These are phyloP conservation scores for Lymantria dispar DNA, from an alignment of 2,888 invertebrate genomes.

Conservation along the genomic window DNA sequence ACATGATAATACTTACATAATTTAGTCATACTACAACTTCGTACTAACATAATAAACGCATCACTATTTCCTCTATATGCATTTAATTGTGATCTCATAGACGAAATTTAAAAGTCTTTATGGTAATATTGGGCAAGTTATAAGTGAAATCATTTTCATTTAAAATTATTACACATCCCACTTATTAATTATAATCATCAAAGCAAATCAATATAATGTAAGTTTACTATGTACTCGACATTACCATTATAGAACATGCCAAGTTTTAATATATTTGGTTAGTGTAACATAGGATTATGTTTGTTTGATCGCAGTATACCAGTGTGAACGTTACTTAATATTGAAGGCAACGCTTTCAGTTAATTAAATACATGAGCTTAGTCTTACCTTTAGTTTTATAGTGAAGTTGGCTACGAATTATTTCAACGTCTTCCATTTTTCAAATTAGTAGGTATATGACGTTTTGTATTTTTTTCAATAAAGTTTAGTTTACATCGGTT, in stretches of 20 bases:
- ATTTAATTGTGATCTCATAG: conserved; percentile 78
- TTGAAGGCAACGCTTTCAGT: conserved; percentile 35
- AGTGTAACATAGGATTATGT: conserved; percentile 17
- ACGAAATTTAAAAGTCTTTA: conserved; percentile 36
- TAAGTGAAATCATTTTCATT: conserved; percentile 10
- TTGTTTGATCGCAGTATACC: conserved; percentile 24
- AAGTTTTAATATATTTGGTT: conserved; percentile 26
- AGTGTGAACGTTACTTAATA: conserved; percentile 15
- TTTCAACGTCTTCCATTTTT: conserved; percentile 77
- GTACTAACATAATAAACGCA: conserved; percentile 25
- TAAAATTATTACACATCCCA: conserved; percentile 28
- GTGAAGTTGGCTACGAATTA: conserved; percentile 79
- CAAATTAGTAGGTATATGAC: conserved; percentile 40
- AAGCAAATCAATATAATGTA: conserved; percentile 30
- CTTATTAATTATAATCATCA: conserved; percentile 29
- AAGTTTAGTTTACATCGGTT: conserved; percentile 15
- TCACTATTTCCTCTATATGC: conserved; percentile 54
- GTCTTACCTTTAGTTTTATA: conserved; percentile 58
- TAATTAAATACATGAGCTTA: conserved; percentile 56
- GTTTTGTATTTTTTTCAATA: conserved; percentile 29
- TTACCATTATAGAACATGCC: conserved; percentile 26
- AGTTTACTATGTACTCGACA: conserved; percentile 31
- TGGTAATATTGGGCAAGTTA: conserved; percentile 31
- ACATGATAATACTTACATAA: conserved; percentile 11
- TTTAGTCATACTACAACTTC: conserved; percentile 20